Evolutionary conservation across 2,797 vertebrate species (phyloP), one percentile per base, ranked within the genome.

Genomic region (Characodon lateralis): DNA sequence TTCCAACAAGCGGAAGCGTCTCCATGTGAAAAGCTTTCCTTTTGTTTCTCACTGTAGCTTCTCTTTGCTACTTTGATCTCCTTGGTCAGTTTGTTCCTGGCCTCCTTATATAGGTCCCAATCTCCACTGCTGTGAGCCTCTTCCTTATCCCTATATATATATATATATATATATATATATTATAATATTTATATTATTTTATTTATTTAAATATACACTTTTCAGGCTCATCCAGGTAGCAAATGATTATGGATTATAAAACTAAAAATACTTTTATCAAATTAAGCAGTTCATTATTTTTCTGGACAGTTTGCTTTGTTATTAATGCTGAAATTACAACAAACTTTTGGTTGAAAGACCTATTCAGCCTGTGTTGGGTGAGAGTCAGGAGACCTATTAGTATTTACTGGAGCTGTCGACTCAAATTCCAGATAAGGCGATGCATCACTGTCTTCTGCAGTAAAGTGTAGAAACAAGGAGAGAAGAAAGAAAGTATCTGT

Each of bases 371-470:
- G 46, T 80, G 46, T 58, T 76, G 51, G n/a, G 16, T 75, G 61
- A 50, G 28, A 56, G 12, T 43, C 35, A 0, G 41, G 10, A 56
- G 51, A n/a, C 12, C 12, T n/a, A 72, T 86, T 73, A 80, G 58
- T 61, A 83, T 72, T 83, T 78, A 72, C 31, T 68, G 26, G 76
- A 81, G 56, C 69, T 78, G 43, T 80, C 31, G 46, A 59, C 68
- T 71, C 31, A 65, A 35, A 79, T 83, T 78, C 61, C 63, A 70
- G 73, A 82, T 74, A 72, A 78, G 58, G 56, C 71, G 48, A 74
- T 77, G 81, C 78, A 82, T 87, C 83, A 74, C 51, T 82, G 80
- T 88, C 82, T 87, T 71, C 78, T 73, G 72, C 71, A 72, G 71
- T 41, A 68, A 43, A 31, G 50, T 56, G 41, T 26, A 70, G 39